Evolutionary conservation across 30 jellyfish, hydroid and myxozoan species (phyloP), one percentile per base, ranked within the genome.

Genomic region (Aurelia aurita complex sp. Pacific): DNA sequence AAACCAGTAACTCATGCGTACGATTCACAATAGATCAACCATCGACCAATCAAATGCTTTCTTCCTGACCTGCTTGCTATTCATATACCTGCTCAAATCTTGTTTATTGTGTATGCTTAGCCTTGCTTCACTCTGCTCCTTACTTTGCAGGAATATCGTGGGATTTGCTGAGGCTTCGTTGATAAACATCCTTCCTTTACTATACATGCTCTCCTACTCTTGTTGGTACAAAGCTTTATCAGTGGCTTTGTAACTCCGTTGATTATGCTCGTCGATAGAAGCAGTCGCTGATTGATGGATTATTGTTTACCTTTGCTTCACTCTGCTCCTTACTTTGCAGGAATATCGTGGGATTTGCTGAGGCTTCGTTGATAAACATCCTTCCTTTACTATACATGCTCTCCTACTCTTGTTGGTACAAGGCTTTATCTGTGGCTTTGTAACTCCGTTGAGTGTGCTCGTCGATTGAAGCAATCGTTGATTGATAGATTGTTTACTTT

Each of bases 1-100:
- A 63, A 32, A 55, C 32, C 17, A 19, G 61, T 14, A 29, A 23
- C 89, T 79, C 81, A 79, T 64, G 89, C 89, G 63, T 79, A 46
- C 36, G 74, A 79, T 79, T 79, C 67, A 23, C 71, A 50, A 64
- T 64, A 67, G 89, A 65, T 79, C 89, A 66, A 69, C 89, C 54
- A 43, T 43, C 81, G 42, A 46, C 89, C 80, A 79, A 64, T 67
- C 80, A 59, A 62, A 8, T 23, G 10, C 82, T 10, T 63, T 32
- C 38, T 10, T 61, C 6, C 62, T 38, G 80, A 82, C 91, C 91
- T 55, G 91, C 91, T 59, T 46, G 57, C 57, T 46, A 46, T 62
- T 67, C 83, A 13, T 33, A 42, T 67, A 82, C 91, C 91, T 82
- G 91, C 42, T 73, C 35, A 46, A 46, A 7, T 9, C 72, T 55